These are phyloP conservation scores for Clytia hemisphaerica DNA, from an alignment of 30 jellyfish, hydroid and myxozoan genomes.

Conservation along the genomic window DNA sequence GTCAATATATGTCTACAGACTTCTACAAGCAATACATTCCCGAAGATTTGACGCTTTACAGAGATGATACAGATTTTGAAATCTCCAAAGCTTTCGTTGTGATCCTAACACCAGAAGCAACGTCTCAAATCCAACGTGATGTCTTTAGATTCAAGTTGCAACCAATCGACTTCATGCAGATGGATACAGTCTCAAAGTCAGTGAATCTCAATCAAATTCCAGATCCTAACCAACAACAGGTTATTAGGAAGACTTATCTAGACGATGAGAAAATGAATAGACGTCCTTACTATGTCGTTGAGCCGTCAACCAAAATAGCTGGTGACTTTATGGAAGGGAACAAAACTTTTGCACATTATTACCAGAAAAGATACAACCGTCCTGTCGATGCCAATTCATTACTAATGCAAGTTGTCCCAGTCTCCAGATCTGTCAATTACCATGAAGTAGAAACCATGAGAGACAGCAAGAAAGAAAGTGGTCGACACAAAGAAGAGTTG, in stretches of 20 bases:
- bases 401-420: slow-evolving; percentile 36
- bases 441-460: slow-evolving; percentile 21
- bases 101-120: neutral
- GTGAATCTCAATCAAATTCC: neutral
- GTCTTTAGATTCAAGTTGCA: neutral
- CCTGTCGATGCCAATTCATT: slow-evolving; percentile 30
- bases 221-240: neutral
- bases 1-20: slow-evolving; percentile 5
- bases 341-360: slow-evolving; percentile 53
- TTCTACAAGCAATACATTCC: neutral
- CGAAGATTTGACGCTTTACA: neutral
- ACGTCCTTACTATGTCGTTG: slow-evolving; percentile 36
- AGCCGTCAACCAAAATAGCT: neutral
- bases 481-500: slow-evolving; percentile 7
- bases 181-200: neutral
- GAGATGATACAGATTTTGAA: neutral
- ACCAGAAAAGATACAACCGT: slow-evolving; percentile 31
- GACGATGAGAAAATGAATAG: neutral
- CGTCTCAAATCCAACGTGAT: neutral
- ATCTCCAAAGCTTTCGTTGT: neutral
- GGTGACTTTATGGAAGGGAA: slow-evolving; percentile 12
- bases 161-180: neutral
- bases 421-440: slow-evolving; percentile 13
- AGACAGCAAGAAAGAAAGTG: neutral
- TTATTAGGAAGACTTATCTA: slow-evolving; percentile 40